Conservation (phyloP, 1,140 invertebrate genomes). For the Cepaea nemoralis region DNA sequence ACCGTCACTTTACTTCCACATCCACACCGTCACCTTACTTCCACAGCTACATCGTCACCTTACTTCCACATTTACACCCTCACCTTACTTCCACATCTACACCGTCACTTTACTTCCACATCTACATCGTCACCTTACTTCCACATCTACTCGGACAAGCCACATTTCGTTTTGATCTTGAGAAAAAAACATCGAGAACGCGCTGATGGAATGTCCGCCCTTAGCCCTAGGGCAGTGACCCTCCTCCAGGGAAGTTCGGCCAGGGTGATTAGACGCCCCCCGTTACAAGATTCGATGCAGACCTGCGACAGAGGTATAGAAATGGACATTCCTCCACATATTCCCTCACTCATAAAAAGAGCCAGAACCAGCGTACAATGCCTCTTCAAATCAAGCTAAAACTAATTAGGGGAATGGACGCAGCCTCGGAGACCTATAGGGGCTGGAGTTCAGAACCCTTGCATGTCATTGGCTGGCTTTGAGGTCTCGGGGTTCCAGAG, state of each 20-base stretch:
- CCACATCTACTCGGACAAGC: too few species aligned
- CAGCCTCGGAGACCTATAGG: neutral
- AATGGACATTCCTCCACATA: neutral
- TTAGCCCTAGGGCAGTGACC: neutral
- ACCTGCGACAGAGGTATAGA: neutral
- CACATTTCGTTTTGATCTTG: too few species aligned
- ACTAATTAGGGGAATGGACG: slow-evolving; percentile 35
- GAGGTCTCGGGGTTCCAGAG: slow-evolving; percentile 25
- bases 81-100: too few species aligned
- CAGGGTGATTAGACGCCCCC: neutral
- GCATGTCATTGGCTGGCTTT: slow-evolving; percentile 28
- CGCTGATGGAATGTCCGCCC: slow-evolving; percentile 3
- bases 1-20: too few species aligned
- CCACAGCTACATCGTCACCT: too few species aligned
- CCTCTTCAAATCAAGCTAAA: slow-evolving; percentile 38
- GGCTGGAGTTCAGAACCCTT: slow-evolving; percentile 22
- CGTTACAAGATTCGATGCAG: neutral
- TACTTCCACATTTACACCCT: too few species aligned
- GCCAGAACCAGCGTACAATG: slow-evolving; percentile 8
- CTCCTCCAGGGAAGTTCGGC: neutral
- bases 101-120: too few species aligned
- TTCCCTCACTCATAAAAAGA: neutral
- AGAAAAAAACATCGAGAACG: neutral
- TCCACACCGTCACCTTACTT: too few species aligned
- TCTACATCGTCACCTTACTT: too few species aligned